Base-by-base conservation (phyloP, 2,888 invertebrate genomes). In the Brenthis hecate region DNA sequence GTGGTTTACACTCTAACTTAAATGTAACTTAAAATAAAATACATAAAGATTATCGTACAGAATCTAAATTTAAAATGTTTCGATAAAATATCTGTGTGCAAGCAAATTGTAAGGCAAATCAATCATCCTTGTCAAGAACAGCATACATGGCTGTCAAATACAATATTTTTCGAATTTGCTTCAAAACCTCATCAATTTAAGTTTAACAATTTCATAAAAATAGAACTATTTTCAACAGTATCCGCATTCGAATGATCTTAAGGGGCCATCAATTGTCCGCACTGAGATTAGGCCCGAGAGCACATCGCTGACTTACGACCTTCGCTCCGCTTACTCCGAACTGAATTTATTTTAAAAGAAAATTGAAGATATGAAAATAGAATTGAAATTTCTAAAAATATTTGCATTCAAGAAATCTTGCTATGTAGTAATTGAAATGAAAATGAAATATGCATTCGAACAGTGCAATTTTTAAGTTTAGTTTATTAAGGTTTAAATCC, bases 221-320 rank as follows among this genome's bases (percentile, higher is more conserved):
- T 32, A 54, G 5, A 53, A 53, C 36, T 62, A 53, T 60, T 60
- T 60, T 28, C 28, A 19, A 53, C 19, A 54, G 36, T 54, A 54
- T 62, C 62, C 43, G 51, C 53, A 54, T 62, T 53, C 36, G 19
- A 53, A 32, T 62, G 51, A 53, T 54, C 54, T 53, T 43, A 43
- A 43, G 53, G 54, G 62, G 62, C 53, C 54, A 62, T 62, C 62
- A 62, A 62, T 62, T 43, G 62, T 43, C 62, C 62, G 62, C 62
- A 62, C 14, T 36, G 62, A 43, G 62, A 62, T 62, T 62, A 51
- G 62, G 62, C 53, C 62, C 62, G 53, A 54, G 62, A 62, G 62
- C 62, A 54, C 62, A 62, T 62, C 43, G 62, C 62, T 62, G 53
- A 62, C 62, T 62, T 62, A 62, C 62, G 62, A 54, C 62, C 62